Conservation (phyloP, 1,140 invertebrate genomes). For the Laodelphax striatellus region DNA sequence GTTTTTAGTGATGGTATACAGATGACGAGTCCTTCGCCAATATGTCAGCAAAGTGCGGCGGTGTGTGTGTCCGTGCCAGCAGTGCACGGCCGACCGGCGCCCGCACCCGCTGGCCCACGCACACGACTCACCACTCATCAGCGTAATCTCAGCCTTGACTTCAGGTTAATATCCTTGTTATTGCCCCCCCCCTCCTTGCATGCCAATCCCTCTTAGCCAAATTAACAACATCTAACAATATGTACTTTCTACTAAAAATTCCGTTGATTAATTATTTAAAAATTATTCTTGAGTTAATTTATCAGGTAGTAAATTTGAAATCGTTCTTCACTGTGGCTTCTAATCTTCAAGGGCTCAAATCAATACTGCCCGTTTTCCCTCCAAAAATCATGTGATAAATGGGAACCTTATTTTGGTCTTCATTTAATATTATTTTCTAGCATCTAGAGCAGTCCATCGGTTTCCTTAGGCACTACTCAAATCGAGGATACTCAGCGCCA, state of each 20-base stretch:
- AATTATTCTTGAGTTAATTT: no score
- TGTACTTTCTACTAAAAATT: neutral
- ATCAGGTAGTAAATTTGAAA: no score
- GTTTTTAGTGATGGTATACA: neutral
- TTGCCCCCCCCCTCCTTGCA: neutral
- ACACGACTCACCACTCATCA: slow-evolving; percentile 57
- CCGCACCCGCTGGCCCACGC: slow-evolving; percentile 35
- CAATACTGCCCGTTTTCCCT: no score
- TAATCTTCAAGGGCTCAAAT: no score
- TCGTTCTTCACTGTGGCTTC: no score
- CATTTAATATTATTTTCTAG: no score
- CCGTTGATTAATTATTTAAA: neutral
- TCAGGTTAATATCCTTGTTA: slow-evolving; percentile 41
- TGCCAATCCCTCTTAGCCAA: neutral
- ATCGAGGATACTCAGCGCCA: no score
- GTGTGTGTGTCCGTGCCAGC: slow-evolving; percentile 33
- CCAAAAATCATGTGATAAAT: no score
- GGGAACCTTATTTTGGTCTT: no score
- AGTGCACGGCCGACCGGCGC: slow-evolving; percentile 46
- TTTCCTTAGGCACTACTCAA: no score
- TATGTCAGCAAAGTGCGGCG: slow-evolving; percentile 16
- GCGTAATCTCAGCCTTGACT: slow-evolving; percentile 63
- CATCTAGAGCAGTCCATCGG: no score
- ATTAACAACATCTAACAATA: neutral
- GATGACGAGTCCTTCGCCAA: slow-evolving; percentile 6